These are phyloP conservation scores for Brachypterus glaber DNA, from an alignment of 2,888 invertebrate genomes.

Conservation along the genomic window DNA sequence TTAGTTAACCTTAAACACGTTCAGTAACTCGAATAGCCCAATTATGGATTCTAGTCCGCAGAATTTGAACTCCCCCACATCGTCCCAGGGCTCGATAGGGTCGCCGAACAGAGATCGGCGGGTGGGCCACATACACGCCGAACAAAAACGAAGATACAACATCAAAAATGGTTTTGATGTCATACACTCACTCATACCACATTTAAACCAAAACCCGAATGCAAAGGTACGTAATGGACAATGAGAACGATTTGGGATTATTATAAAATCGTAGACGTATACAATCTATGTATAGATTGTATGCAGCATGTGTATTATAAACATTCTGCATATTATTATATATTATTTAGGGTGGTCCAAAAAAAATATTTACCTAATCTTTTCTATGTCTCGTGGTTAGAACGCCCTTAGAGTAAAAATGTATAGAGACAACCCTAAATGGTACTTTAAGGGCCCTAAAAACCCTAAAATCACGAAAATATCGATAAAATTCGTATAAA, in stretches of 20 bases:
- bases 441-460: too few species aligned
- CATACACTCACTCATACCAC: conserved; percentile 85
- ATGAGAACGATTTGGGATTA: too few species aligned
- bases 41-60: conserved; percentile 38
- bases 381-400: too few species aligned
- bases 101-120: conserved; percentile 53
- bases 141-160: conserved; percentile 90
- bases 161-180: conserved; percentile 95
- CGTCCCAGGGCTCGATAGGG: conserved; percentile 46
- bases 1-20: conserved; percentile 30
- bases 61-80: conserved; percentile 50
- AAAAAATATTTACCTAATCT: too few species aligned
- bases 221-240: conserved; percentile 68
- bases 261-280: conserved; percentile 6
- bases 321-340: too few species aligned
- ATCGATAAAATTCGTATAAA: too few species aligned
- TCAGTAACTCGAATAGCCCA: conserved; percentile 41
- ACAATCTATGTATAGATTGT: conserved; percentile 8
- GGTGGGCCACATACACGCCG: conserved; percentile 88
- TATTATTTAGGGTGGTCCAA: too few species aligned
- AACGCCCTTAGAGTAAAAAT: too few species aligned
- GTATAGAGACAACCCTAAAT: too few species aligned
- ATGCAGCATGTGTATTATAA: neutral
- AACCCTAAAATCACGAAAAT: too few species aligned
- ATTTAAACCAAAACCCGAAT: conserved; percentile 80